A percentile compares a stretch with the other conserved stretches of the same genome.
Conservation (phyloP, 2,113 vertebrate genomes). For the Dissostichus mawsoni region DNA sequence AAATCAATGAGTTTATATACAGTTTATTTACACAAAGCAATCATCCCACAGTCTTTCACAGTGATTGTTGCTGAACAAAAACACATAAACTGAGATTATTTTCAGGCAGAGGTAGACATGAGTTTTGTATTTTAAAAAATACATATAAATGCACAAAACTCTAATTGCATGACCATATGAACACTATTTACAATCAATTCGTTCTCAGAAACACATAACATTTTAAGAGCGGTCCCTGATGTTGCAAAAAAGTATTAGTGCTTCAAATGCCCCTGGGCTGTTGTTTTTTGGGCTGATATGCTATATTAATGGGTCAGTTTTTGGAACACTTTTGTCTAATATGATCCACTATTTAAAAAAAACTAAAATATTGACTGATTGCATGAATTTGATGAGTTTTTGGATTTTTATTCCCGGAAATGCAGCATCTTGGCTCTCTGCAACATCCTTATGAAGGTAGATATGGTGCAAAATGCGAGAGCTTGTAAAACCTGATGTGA, state of each 20-base stretch:
- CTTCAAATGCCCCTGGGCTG: constrained; percentile 25
- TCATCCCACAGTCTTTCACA: constrained; percentile 46
- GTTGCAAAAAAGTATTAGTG: constrained; percentile 13
- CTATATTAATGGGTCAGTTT: background rate
- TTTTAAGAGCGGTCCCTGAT: background rate
- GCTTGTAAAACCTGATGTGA: too few relatives aligned
- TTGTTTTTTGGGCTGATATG: constrained; percentile 20
- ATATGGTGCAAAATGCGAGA: too few relatives aligned
- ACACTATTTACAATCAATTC: constrained; percentile 69
- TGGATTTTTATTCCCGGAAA: constrained; percentile 8
- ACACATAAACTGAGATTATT: constrained; percentile 1
- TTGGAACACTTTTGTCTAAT: background rate
- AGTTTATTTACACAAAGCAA: constrained; percentile 65
- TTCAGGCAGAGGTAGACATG: constrained; percentile 73
- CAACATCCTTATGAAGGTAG: too few relatives aligned
- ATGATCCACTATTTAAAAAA: background rate
- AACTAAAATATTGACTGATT: background rate
- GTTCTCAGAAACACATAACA: constrained; percentile 9
- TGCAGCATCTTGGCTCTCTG: background rate
- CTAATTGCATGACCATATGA: constrained; percentile 44
- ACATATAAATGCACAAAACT: constrained; percentile 65
- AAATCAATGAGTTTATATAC: constrained; percentile 31
- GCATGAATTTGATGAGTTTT: background rate
- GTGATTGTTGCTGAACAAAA: constrained; percentile 8
- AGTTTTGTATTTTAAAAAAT: constrained; percentile 58